These are phyloP conservation scores for Aleadryas rufinucha DNA, from an alignment of 2,113 vertebrate species.

Conservation along the genomic window DNA sequence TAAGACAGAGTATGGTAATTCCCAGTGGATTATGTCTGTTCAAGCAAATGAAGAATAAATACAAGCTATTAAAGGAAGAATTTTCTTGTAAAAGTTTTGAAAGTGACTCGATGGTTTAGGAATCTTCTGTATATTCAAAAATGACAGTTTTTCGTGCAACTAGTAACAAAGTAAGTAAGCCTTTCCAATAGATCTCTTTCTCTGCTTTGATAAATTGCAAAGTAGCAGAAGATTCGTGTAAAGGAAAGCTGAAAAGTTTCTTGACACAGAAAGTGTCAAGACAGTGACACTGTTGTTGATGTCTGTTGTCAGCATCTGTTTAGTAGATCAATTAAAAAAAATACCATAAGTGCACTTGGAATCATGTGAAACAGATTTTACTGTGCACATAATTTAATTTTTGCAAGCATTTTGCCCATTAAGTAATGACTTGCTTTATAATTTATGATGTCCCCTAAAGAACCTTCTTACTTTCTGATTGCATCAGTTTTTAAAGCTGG, in stretches of 20 bases:
- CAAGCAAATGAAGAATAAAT: neutral
- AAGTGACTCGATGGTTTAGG: neutral
- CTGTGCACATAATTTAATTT: neutral
- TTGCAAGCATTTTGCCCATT: neutral
- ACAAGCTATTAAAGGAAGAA: neutral
- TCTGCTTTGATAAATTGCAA: neutral
- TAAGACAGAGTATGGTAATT: neutral
- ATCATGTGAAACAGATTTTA: neutral
- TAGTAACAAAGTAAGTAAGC: neutral
- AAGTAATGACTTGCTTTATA: neutral
- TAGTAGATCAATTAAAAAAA: neutral
- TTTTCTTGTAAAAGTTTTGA: neutral
- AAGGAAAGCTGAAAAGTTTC: neutral
- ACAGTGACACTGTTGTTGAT: no score
- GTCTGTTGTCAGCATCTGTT: neutral
- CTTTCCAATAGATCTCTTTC: neutral
- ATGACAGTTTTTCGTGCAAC: neutral
- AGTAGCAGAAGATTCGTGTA: neutral
- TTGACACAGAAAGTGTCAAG: no score
- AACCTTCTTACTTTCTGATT: neutral
- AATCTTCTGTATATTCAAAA: neutral
- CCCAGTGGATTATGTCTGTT: neutral
- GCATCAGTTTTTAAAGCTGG: neutral
- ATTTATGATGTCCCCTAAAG: neutral
- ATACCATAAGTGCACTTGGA: neutral